Base-by-base conservation (phyloP, 2,888 invertebrate genomes). In the Aporophyla lueneburgensis region DNA sequence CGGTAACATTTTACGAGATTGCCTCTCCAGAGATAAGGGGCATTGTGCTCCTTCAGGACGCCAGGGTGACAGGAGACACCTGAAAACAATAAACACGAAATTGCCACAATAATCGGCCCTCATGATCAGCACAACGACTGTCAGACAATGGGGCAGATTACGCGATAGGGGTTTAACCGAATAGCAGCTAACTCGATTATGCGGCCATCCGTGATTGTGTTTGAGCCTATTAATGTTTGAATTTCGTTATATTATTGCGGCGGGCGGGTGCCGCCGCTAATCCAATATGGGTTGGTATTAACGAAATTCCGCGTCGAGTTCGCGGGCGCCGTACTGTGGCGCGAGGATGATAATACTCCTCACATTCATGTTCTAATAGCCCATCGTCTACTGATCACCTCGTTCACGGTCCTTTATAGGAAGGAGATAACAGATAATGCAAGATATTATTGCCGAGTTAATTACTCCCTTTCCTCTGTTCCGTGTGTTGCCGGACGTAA, bases 141-240 rank as follows among this genome's bases (percentile, higher is more conserved):
- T 91, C 94, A 93, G 94, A 96, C 96, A 96, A 96, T 96, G 93
- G 95, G 91, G 91, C 93, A 94, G 96, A 96, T 96, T 95, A 94
- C 93, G 93, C 94, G 96, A 96, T 96, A 96, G 94, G 95, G 95
- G 95, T 92, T 96, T 95, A 95, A 93, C 94, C 94, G 96, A 95
- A 95, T 95, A 95, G 95, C 95, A 95, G 94, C 95, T 96, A 96
- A 95, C 95, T 96, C 95, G 96, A 96, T 96, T 96, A 96, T 95
- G 94, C 94, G 95, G 94, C 95, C 95, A 96, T 96, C 95, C 96
- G 94, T 95, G 96, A 96, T 96, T 96, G 96, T 96, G 94, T 96
- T 96, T 95, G 92, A 93, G 94, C 94, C 95, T 95, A 96, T 96
- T 96, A 96, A 96, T 96, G 95, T 95, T 96, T 96, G 96, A 96